Conservation (phyloP, 2,888 invertebrate species). For the Coelopa pilipes region DNA sequence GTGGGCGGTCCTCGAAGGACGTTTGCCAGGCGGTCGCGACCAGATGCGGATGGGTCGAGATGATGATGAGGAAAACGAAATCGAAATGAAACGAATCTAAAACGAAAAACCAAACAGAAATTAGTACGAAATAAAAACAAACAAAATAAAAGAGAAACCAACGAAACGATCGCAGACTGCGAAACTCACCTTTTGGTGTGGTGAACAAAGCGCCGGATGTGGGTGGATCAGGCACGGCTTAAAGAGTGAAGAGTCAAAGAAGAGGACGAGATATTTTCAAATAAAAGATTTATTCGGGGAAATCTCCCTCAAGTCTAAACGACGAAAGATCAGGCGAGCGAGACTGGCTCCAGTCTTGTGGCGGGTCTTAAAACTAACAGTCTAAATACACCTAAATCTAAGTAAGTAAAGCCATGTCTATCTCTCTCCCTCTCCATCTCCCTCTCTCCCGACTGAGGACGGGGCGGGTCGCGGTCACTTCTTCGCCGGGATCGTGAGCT, state of each 20-base stretch:
- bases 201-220: neutral
- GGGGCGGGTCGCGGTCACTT: too few relatives aligned
- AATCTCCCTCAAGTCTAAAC: too few relatives aligned
- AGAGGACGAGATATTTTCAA: neutral
- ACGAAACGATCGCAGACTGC: neutral
- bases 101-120: neutral
- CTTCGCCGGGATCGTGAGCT: too few relatives aligned
- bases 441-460: too few relatives aligned
- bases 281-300: neutral
- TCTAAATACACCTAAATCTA: too few relatives aligned
- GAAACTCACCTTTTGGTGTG: too few relatives aligned
- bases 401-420: too few relatives aligned
- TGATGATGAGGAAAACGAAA: neutral
- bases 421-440: too few relatives aligned
- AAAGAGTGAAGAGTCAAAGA: neutral
- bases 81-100: neutral
- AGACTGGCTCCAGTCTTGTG: too few relatives aligned
- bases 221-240: neutral
- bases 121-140: neutral
- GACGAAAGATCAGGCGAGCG: too few relatives aligned
- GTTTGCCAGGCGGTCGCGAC: neutral
- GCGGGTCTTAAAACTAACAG: too few relatives aligned
- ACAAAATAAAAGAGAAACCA: neutral
- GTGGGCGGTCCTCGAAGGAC: too few relatives aligned
- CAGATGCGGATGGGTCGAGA: neutral